A percentile compares a stretch with the other conserved stretches of the same genome.
These are phyloP conservation scores for Galaxea fascicularis DNA, from an alignment of 92 coral and sea anemone species.

Conservation along the genomic window DNA sequence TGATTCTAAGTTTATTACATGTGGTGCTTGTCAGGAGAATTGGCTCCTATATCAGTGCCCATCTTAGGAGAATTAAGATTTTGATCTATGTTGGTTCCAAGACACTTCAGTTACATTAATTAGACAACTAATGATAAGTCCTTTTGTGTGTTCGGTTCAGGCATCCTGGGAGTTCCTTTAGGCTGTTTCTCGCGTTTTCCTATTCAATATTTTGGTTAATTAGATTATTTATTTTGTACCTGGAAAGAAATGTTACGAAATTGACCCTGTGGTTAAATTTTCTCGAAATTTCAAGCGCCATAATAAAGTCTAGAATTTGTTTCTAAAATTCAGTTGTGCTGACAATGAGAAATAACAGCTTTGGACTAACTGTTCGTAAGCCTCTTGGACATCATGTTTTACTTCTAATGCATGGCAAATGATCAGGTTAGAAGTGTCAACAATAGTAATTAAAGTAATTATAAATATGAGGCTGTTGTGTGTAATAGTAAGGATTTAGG, in stretches of 20 bases:
- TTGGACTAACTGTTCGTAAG: not conserved
- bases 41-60: no score
- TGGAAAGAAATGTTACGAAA: not conserved
- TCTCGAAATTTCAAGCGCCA: slow-evolving; percentile 18
- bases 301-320: not conserved
- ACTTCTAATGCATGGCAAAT: not conserved
- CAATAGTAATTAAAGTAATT: slow-evolving; percentile 5
- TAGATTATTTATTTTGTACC: slow-evolving; percentile 44
- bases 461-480: not conserved
- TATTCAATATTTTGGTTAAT: not conserved
- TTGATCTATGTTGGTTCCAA: no score
- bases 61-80: no score
- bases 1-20: no score
- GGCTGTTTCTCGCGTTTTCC: slow-evolving; percentile 18
- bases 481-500: not conserved
- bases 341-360: slow-evolving; percentile 17
- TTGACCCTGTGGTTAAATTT: not conserved
- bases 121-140: not conserved
- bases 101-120: no score
- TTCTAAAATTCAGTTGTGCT: slow-evolving; percentile 1
- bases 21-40: no score
- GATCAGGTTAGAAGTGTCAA: not conserved
- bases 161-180: not conserved
- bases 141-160: not conserved
- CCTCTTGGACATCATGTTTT: slow-evolving; percentile 7